Base-by-base conservation (phyloP, 1,140 invertebrate genomes). In the Cheumatopsyche charites region DNA sequence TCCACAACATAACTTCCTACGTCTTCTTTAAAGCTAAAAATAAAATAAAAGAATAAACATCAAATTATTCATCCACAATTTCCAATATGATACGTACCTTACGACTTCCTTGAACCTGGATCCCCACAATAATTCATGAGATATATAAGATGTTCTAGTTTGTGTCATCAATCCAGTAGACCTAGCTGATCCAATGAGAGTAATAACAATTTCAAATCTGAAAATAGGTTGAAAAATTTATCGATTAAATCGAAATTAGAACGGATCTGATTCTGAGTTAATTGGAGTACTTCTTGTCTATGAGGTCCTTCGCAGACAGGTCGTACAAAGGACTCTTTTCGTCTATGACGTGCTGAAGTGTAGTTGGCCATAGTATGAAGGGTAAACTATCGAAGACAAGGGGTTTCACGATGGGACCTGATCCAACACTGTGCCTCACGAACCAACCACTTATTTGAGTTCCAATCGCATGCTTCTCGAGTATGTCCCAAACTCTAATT, bases 131-230 rank as follows among this genome's bases (percentile, higher is more conserved):
- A 96, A 92, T 81, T 96, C 94, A 21, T 87, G 87, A 7, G 92
- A 91, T 13, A 94, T 79, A 80, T 94, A 96, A 0, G 93, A 95
- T 0, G 92, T 93, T 36, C 91, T 81, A 26, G 88, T 89, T 76
- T 90, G 89, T 0, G 90, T 90, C 26, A 88, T 87, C 63, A 91
- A 90, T 0, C 91, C 92, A 6, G 93, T 94, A 47, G 87, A 88
- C 75, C 92, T 90, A 0, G 93, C 92, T 5, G 88, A 88, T 1
- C 95, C 94, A 77, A 94, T 92, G 45, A 97, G 84, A 69, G 92
- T 90, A 0, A 94, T 90, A 47, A 96, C 90, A 21, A 97, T 88
- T 82, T 97, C 95, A 80, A 96, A 96, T 77, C 91, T 90, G 73
- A 85, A 75, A 78, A 81, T 78, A 19, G 71, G 29, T 36, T 21